A percentile compares a stretch with the other conserved stretches of the same genome.
phyloP scores from a whole-genome alignment of 2,113 vertebrate species.

The Tragelaphus buxtoni region DNA sequence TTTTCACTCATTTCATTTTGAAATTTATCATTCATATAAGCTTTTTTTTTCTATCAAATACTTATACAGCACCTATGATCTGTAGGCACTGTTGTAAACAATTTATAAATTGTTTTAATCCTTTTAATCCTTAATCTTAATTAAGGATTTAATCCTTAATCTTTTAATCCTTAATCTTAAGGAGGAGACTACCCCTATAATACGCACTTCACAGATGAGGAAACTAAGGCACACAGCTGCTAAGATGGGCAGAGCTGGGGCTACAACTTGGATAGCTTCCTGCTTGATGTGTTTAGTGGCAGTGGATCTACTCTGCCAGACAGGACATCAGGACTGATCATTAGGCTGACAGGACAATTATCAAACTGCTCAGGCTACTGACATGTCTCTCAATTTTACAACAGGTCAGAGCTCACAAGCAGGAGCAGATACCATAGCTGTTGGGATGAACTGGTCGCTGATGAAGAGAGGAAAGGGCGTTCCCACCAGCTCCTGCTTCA shows the following conservation, averaged over 20 bases:
- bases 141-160: not conserved
- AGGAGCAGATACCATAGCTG: rapidly evolving
- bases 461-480: not conserved
- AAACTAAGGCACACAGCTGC: not conserved
- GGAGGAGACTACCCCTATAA: no score
- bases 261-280: not conserved
- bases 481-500: not conserved
- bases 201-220: not conserved
- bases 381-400: not conserved
- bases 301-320: no score
- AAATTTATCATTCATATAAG: not conserved
- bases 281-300: not conserved
- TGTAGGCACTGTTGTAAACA: not conserved
- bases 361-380: not conserved
- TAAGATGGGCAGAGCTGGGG: not conserved
- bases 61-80: rapidly evolving
- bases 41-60: not conserved
- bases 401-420: rapidly evolving
- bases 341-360: rapidly evolving
- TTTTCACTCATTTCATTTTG: not conserved
- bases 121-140: not conserved
- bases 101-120: not conserved
- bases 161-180: not conserved
- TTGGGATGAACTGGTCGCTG: rapidly evolving
- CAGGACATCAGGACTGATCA: rapidly evolving